Conservation (phyloP, 2,888 invertebrate species). For the Steinernema scapterisci region DNA sequence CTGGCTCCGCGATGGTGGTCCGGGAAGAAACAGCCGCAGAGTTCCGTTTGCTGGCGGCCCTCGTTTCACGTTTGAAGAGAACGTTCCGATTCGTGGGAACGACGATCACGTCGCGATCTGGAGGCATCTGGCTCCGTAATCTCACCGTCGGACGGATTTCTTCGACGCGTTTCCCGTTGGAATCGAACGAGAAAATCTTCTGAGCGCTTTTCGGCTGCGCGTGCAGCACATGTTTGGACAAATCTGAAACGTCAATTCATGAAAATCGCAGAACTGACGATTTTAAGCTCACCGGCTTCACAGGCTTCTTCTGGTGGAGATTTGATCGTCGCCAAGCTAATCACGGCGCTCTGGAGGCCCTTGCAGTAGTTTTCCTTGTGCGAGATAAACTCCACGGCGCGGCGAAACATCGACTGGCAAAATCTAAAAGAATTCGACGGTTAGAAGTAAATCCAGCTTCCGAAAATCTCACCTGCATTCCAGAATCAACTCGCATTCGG, state of each 20-base stretch:
- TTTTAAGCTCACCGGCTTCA: background rate
- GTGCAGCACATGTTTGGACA: conserved; percentile 3
- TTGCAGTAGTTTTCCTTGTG: conserved; percentile 49
- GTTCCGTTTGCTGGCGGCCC: background rate
- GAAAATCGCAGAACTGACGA: background rate
- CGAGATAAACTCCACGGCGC: conserved; percentile 45
- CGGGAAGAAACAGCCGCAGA: background rate
- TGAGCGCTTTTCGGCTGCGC: background rate
- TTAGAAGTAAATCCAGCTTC: no score
- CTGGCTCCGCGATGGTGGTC: background rate
- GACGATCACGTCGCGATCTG: background rate
- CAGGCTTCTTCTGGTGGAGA: background rate
- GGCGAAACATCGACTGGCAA: conserved; percentile 44
- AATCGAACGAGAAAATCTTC: conserved; percentile 8
- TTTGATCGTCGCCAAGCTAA: background rate
- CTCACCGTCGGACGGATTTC: background rate
- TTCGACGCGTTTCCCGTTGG: background rate
- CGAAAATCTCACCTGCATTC: conserved; percentile 49
- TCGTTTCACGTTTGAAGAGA: background rate
- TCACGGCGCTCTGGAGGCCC: conserved; percentile 6
- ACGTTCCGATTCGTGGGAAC: conserved; percentile 9
- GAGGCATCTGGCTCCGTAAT: background rate
- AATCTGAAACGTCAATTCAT: background rate
- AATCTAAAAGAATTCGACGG: conserved; percentile 12
- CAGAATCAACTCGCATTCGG: conserved; percentile 48